Evolutionary conservation across 1,140 invertebrate genomes (phyloP), one percentile per base, ranked within the genome.

Genomic region (Triops cancriformis): DNA sequence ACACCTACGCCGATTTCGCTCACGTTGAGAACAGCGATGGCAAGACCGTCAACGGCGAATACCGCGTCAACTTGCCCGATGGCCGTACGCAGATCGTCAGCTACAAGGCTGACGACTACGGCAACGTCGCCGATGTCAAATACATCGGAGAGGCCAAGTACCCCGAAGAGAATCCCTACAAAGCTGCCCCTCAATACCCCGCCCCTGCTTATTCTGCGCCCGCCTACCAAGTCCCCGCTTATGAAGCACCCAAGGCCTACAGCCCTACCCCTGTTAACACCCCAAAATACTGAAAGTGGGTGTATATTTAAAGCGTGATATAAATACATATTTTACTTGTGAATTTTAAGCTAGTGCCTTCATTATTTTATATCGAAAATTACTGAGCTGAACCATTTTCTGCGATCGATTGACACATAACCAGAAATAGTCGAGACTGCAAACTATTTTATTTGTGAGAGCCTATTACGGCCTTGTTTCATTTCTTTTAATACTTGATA

Each of bases 81-180:
- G 92, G 91, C 41, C 87, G 91, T 26, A 85, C 90, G 80, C 92
- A 93, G 85, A 89, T 89, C 77, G 91, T 93, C 14, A 90, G 89
- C 5, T 93, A 93, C 83, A 91, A 89, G 72, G 91, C 92, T 0
- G 92, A 93, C 81, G 91, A 90, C 89, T 87, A 90, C 81, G 91
- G 91, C 9, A 93, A 91, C 84, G 91, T 92, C 82, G 91, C 91
- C 14, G 90, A 92, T 78, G 91, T 93, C 2, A 87, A 89, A 79
- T 93, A 92, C 81, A 90, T 92, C 81, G 91, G 91, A 6, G 88
- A 90, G 78, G 89, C 90, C 0, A 86, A 85, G 26, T 91, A 90
- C 80, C 90, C 90, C 0, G 31, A 37, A 37, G 12, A 74, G 27
- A 74, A 74, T 11, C 74, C 74, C 27, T 27, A 27, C 7, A 37